Evolutionary conservation across 2,888 invertebrate genomes (phyloP).

Genomic region (Patella pellucida): DNA sequence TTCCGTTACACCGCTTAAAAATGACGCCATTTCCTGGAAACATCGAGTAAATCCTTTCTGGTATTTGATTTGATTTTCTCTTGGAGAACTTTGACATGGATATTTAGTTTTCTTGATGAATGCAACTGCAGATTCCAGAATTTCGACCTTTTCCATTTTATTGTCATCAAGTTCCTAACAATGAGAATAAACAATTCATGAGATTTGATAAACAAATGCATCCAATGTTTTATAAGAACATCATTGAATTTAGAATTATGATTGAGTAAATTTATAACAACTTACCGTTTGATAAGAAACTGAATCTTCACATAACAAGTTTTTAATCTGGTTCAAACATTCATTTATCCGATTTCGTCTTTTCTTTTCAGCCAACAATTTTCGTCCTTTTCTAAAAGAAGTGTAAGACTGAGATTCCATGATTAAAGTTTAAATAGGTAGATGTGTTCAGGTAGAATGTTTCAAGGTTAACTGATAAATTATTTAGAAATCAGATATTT

Average conservation of each 20-base stretch:
- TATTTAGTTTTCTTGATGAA: constrained; percentile 1
- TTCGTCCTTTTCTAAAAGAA: constrained; percentile 5
- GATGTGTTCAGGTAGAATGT: not conserved
- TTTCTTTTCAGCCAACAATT: constrained; percentile 11
- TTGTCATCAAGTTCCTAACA: not conserved
- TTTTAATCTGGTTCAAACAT: constrained; percentile 3
- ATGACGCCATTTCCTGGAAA: constrained; percentile 2
- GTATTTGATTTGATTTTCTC: not conserved
- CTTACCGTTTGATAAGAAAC: not conserved
- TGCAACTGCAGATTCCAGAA: constrained; percentile 1
- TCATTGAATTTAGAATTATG: too few relatives aligned
- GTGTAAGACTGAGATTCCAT: not conserved
- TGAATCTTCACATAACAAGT: not conserved
- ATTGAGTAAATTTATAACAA: too few relatives aligned
- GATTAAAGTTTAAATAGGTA: not conserved
- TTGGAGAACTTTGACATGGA: not conserved
- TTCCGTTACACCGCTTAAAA: not conserved
- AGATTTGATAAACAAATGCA: too few relatives aligned
- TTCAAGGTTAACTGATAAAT: not conserved
- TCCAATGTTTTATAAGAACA: too few relatives aligned
- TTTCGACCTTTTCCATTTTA: constrained; percentile 4
- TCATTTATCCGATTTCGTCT: not conserved
- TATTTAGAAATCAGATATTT: not conserved
- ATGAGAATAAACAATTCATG: too few relatives aligned
- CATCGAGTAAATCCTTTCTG: not conserved